These are phyloP conservation scores for Sinohyriopsis cumingii DNA, from an alignment of 2,888 invertebrate genomes.

Conservation along the genomic window DNA sequence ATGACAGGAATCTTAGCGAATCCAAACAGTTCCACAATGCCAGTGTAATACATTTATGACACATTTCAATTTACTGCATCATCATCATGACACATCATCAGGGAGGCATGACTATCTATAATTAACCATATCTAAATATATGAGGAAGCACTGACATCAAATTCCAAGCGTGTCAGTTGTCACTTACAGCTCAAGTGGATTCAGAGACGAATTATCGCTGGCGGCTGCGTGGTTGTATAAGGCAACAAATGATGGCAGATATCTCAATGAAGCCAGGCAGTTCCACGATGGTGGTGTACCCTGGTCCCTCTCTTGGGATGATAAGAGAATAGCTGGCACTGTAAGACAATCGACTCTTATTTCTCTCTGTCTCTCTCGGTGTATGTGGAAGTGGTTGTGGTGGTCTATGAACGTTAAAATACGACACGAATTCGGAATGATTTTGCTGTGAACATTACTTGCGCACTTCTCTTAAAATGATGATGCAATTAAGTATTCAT, in stretches of 20 bases:
- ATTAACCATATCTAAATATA: too few species aligned
- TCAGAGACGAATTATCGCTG: conserved; percentile 56
- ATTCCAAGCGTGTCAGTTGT: neutral
- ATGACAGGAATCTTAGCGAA: conserved; percentile 55
- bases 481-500: too few species aligned
- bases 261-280: conserved; percentile 48
- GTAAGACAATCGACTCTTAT: conserved; percentile 16
- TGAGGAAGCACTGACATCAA: too few species aligned
- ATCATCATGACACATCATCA: too few species aligned
- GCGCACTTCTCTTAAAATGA: too few species aligned
- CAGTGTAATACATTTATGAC: conserved; percentile 13
- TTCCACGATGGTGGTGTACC: conserved; percentile 33
- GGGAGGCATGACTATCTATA: too few species aligned
- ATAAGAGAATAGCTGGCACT: conserved; percentile 45
- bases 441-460: too few species aligned
- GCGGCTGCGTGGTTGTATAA: conserved; percentile 57
- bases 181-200: conserved; percentile 43
- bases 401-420: conserved; percentile 13
- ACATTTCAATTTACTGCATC: too few species aligned
- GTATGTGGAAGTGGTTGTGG: neutral
- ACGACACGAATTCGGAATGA: neutral
- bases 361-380: neutral
- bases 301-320: conserved; percentile 60
- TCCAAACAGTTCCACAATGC: conserved; percentile 43
- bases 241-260: conserved; percentile 50